Percentiles rank a stretch among this genome's conserved stretches.
These are phyloP conservation scores for Fragum whitleyi DNA, from an alignment of 2,888 invertebrate species.

Conservation along the genomic window DNA sequence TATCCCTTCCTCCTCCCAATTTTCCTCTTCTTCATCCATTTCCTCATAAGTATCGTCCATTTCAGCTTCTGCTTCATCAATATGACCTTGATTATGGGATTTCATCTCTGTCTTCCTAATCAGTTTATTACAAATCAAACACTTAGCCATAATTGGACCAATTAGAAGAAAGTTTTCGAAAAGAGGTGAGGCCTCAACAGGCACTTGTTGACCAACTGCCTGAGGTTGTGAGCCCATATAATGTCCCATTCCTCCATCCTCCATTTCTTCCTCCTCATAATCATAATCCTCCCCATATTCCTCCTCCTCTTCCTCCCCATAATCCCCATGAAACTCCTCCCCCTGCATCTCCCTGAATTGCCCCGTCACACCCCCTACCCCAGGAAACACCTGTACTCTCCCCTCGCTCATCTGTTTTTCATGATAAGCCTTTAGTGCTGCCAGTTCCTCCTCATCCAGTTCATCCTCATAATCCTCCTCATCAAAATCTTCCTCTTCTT, in stretches of 20 bases:
- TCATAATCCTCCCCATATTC: conserved; percentile 23
- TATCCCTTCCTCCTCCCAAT: conserved; percentile 17
- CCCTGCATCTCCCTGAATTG: conserved; percentile 10
- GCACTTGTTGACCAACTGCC: neutral
- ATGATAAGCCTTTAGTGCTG: conserved; percentile 21
- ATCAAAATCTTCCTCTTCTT: conserved; percentile 48
- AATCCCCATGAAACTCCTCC: conserved; percentile 28
- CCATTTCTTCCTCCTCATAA: conserved; percentile 20
- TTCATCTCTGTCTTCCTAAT: conserved; percentile 54
- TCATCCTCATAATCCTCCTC: conserved; percentile 46
- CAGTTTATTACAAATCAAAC: conserved; percentile 62
- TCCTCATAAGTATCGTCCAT: conserved; percentile 51
- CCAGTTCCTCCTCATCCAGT: conserved; percentile 43
- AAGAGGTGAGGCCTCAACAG: neutral
- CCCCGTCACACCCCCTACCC: neutral
- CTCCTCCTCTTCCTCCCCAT: conserved; percentile 22
- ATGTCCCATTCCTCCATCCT: neutral
- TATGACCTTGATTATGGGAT: conserved; percentile 51
- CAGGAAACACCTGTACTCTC: neutral
- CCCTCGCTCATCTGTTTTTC: neutral
- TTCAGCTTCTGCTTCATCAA: conserved; percentile 42
- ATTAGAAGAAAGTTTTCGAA: conserved; percentile 49
- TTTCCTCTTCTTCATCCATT: conserved; percentile 28
- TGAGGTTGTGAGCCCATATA: neutral
- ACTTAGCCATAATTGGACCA: conserved; percentile 58